Base-by-base conservation (phyloP, 2,797 vertebrate genomes). In the Leuciscus waleckii region DNA sequence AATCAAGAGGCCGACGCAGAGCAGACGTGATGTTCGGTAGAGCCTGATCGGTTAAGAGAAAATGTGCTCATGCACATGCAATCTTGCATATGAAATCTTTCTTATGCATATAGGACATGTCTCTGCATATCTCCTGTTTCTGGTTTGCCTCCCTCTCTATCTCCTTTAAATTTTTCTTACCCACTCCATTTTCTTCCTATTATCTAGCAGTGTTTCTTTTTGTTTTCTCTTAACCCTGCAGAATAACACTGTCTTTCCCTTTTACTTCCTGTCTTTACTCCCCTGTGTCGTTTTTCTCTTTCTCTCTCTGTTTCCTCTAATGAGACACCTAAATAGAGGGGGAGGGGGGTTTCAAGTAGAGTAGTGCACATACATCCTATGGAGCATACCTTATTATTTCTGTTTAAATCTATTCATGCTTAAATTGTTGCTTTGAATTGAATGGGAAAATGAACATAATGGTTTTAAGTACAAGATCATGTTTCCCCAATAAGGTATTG, bases 241-340 rank as follows among this genome's bases (percentile, higher is more conserved):
- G 39, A n/a, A 13, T 63, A 49, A 67, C 23, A 23, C 56, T 58
- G 51, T 78, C 54, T 37, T n/a, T 78, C 49, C 54, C 5, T 29
- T 49, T 79, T 43, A 37, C 37, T 70, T 77, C 74, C 74, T 23
- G 11, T 46, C 81, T 51, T 58, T 79, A 71, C 5, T 76, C 43
- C 83, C 85, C 87, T 87, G 82, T 85, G 61, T 65, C 46, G 11
- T 77, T 81, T 43, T 70, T 80, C 83, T 58, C 8, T 54, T 73
- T 71, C 80, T 86, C 85, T 87, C 83, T 41, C 32, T 0, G 1
- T 65, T 65, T 26, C 13, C 17, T 29, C 16, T 32, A 43, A 43
- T n/a, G 35, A 69, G 43, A 65, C 39, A 29, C 56, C 37, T 29
- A 23, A 67, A 35, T n/a, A 11, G 32, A 41, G 75, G 49, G 35